Conservation (phyloP, 2,797 vertebrate species). For the Thunnus albacares region DNA sequence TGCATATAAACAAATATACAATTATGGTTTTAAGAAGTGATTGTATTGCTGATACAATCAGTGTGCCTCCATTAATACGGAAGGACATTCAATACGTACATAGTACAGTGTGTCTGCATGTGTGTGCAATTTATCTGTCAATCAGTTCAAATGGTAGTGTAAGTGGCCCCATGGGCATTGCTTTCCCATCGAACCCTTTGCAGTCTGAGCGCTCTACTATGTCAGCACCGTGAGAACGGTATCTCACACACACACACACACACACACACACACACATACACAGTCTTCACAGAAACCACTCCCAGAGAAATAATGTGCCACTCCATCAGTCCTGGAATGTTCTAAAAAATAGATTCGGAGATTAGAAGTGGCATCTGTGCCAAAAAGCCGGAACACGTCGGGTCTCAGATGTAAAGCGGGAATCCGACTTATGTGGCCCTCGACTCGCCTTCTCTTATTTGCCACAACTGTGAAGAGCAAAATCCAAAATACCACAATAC, state of each 20-base stretch:
- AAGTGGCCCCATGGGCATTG: slow-evolving; percentile 65
- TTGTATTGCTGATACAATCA: neutral
- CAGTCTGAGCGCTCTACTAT: slow-evolving; percentile 42
- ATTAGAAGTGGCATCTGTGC: slow-evolving; percentile 57
- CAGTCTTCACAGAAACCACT: slow-evolving; percentile 46
- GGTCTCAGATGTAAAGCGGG: slow-evolving; percentile 41
- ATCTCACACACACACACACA: slow-evolving; percentile 43
- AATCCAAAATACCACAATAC: slow-evolving; percentile 10
- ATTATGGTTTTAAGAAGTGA: neutral
- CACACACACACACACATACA: slow-evolving; percentile 28
- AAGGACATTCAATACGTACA: neutral
- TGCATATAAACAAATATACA: neutral
- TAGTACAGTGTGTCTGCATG: slow-evolving; percentile 21
- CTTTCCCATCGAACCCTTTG: slow-evolving; percentile 72
- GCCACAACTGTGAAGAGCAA: slow-evolving; percentile 7
- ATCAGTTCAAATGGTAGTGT: slow-evolving; percentile 53
- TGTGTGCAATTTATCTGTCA: slow-evolving; percentile 43
- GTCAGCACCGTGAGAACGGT: slow-evolving; percentile 74
- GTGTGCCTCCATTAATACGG: neutral
- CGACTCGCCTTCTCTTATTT: neutral
- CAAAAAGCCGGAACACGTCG: slow-evolving; percentile 21
- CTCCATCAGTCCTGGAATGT: slow-evolving; percentile 72
- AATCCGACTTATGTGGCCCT: neutral
- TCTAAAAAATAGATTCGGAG: slow-evolving; percentile 56
- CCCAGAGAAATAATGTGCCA: slow-evolving; percentile 62